Base-by-base conservation (phyloP, 2,797 vertebrate genomes). In the Gymnoscopelus braueri region DNA sequence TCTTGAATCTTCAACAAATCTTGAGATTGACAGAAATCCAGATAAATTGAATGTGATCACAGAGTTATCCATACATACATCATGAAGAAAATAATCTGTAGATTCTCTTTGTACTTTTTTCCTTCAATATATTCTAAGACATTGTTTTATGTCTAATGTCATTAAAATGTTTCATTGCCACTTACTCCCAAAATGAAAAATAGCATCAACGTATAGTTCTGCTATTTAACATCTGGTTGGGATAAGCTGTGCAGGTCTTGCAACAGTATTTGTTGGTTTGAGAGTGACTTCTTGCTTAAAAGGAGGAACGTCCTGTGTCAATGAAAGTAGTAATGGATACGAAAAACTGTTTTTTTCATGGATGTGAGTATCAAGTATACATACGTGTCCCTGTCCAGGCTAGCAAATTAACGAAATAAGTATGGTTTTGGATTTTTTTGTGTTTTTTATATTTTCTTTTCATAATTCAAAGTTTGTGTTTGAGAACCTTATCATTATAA, bases 131-230 rank as follows among this genome's bases (percentile, higher is more conserved):
- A 55, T 15, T 55, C 15, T 55, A 55, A 55, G 53, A 55, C 19
- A 8, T 55, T 55, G 23, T 24, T 55, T 58, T 12, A 58, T 32
- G 50, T 51, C 50, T 44, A 44, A 9, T 51, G 50, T 29, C 23
- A 58, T 58, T 58, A 44, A 44, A 44, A 44, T 44, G 39, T 44
- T 58, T 58, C 56, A 58, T 58, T 58, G 56, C 26, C 29, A 58
- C 56, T 58, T 58, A 58, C 56, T 58, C 56, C 24, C 56, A 58
- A 26, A 35, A 58, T 58, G 56, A 58, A 58, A 58, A 26, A 29
- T 10, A 6, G 56, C 56, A 32, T 26, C 53, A 55, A 15, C 12
- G 50, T 58, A 58, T 58, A 58, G 56, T 32, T 58, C 56, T 58
- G 23, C 56, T 23, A 58, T 58, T 58, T 58, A 11, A 58, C 56